These are phyloP conservation scores for Stichopus chloronotus DNA, from an alignment of 35 echinoderm and acorn worm species.

Conservation along the genomic window DNA sequence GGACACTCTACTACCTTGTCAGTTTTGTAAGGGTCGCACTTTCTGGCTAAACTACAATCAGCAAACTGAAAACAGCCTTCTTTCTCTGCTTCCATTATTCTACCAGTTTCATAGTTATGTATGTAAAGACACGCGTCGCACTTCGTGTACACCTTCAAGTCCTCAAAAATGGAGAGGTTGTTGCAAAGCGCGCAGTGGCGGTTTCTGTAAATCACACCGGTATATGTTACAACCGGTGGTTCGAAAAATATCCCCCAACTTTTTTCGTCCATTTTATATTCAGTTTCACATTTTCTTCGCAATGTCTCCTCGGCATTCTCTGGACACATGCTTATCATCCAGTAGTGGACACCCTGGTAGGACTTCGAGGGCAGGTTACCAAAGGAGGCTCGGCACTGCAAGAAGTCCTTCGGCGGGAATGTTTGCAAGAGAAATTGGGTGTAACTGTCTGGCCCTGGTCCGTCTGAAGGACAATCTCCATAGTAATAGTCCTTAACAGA, in stretches of 20 bases:
- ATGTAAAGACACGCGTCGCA: neutral
- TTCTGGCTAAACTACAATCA: too few relatives aligned
- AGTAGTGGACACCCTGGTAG: neutral
- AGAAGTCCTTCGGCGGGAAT: neutral
- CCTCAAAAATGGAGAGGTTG: neutral
- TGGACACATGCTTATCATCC: slow-evolving; percentile 10
- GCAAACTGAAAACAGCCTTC: neutral
- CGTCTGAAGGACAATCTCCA: neutral
- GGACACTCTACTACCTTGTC: neutral
- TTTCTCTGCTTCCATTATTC: neutral
- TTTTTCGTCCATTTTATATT: neutral
- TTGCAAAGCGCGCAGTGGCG: neutral
- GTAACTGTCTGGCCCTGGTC: neutral
- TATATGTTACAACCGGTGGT: neutral
- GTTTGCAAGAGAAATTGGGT: neutral
- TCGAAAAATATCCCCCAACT: neutral
- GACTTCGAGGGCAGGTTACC: neutral
- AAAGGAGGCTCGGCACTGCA: neutral
- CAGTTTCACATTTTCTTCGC: neutral
- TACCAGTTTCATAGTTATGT: neutral
- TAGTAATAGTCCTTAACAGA: neutral
- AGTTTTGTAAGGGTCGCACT: neutral
- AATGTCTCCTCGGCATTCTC: neutral
- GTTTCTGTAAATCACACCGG: neutral
- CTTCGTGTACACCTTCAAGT: neutral